Base-by-base conservation (phyloP, 2,113 vertebrate species). In the Etheostoma cragini region DNA sequence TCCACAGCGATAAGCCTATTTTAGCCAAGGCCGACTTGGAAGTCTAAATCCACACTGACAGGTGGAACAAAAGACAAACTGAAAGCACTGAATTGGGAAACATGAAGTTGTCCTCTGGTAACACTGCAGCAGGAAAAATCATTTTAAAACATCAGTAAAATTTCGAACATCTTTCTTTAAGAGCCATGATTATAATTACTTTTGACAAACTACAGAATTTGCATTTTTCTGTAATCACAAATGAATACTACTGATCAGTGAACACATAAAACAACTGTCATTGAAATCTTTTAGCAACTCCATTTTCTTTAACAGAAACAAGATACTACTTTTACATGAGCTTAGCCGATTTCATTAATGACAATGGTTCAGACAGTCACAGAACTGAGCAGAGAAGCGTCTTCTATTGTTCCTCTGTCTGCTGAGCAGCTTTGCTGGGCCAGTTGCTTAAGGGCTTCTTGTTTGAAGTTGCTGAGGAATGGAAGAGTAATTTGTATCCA, bases 31-130 rank as follows among this genome's bases (percentile, higher is more conserved):
- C 87, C 91, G 94, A 94, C 89, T 86, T 89, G 83, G 67, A 81
- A 82, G 84, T 76, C 78, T 91, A 94, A 95, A 95, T 95, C 89
- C 91, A 91, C 89, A 93, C 78, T 95, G 95, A 95, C 95, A 94
- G 93, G 90, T 94, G 94, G 91, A 95, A 95, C 94, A 95, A 95
- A 94, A 87, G 88, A 81, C 76, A 54, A 42, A 72, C 49, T 89
- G 65, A 92, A 92, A 90, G 75, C 81, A 80, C 85, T 73, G 78
- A 81, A 81, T 13, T 69, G 30, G 73, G 81, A 81, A 86, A 87
- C 89, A 91, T 90, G 47, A 89, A 92, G 87, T 86, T 88, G 91
- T 93, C 85, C 72, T 73, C 70, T 87, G 67, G 67, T 68, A 66
- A 73, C 75, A 80, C 61, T 61, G 60, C 78, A 58, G 64, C 47